Percentiles rank a stretch among this genome's conserved stretches.
Evolutionary conservation across 2,888 invertebrate genomes (phyloP).

Genomic region (Drosophila gaucha): DNA sequence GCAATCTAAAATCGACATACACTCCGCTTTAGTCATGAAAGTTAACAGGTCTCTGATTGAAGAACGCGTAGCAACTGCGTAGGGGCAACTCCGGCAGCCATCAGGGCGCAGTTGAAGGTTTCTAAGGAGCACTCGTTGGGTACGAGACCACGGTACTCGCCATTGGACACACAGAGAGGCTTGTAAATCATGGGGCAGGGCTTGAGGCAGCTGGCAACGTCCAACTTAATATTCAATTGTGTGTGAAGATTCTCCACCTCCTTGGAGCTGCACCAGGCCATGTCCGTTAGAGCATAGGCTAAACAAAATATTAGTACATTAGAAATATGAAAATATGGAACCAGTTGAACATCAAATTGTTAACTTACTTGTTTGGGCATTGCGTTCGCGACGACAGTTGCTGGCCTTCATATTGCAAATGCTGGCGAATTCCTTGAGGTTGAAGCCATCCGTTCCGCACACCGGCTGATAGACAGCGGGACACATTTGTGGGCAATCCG

Average conservation of each 20-base stretch:
- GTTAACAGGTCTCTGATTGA: slow-evolving; percentile 50
- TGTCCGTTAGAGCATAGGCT: slow-evolving; percentile 67
- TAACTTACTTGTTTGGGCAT: slow-evolving; percentile 56
- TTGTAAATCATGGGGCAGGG: slow-evolving; percentile 78
- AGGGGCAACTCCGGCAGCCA: slow-evolving; percentile 34
- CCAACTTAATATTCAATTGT: slow-evolving; percentile 59
- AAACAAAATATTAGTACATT: background rate
- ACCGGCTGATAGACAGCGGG: slow-evolving; percentile 65
- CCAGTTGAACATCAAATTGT: background rate
- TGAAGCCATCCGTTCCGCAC: slow-evolving; percentile 76
- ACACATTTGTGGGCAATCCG: slow-evolving; percentile 74
- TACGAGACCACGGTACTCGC: slow-evolving; percentile 73
- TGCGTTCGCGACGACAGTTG: slow-evolving; percentile 76
- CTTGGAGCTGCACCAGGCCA: slow-evolving; percentile 80
- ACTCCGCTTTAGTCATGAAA: background rate
- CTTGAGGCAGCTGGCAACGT: slow-evolving; percentile 60
- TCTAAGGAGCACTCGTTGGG: slow-evolving; percentile 73
- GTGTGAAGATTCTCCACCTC: slow-evolving; percentile 57
- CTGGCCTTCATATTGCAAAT: slow-evolving; percentile 63
- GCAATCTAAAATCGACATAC: background rate
- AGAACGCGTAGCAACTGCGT: slow-evolving; percentile 55
- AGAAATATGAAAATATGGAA: background rate
- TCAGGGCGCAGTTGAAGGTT: slow-evolving; percentile 74
- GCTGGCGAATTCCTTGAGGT: slow-evolving; percentile 74
- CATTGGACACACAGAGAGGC: slow-evolving; percentile 81